phyloP scores from a whole-genome alignment of 2,888 invertebrate genomes.

The Allacma fusca region DNA sequence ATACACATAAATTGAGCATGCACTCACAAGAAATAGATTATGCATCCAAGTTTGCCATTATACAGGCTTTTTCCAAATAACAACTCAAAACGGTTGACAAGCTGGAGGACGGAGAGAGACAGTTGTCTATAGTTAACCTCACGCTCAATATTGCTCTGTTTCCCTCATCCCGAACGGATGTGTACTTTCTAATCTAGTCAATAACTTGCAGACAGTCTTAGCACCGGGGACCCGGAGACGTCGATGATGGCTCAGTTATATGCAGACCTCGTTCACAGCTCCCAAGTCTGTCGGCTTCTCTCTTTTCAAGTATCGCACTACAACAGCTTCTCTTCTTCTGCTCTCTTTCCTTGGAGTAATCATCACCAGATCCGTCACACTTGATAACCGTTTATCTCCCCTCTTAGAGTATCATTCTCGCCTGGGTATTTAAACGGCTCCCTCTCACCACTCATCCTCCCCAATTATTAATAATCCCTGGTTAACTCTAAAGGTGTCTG shows the following conservation, averaged over 20 bases:
- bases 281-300: background rate
- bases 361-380: constrained; percentile 16
- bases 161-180: background rate
- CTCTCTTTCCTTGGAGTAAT: background rate
- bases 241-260: background rate
- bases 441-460: background rate
- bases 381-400: constrained; percentile 8
- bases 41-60: constrained; percentile 10
- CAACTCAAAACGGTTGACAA: background rate
- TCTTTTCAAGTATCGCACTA: background rate
- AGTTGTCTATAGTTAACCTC: background rate
- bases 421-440: background rate
- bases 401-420: background rate
- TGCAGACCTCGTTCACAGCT: background rate
- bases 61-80: constrained; percentile 10
- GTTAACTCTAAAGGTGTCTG: too few relatives aligned
- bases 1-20: constrained; percentile 11
- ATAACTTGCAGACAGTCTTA: constrained; percentile 1
- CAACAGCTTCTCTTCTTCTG: background rate
- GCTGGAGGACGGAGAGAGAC: background rate
- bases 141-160: background rate
- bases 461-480: background rate
- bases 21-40: background rate
- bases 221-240: background rate
- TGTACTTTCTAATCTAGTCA: background rate